A percentile compares a stretch with the other conserved stretches of the same genome.
These are phyloP conservation scores for Picus viridis DNA, from an alignment of 2,797 vertebrate species.

Conservation along the genomic window DNA sequence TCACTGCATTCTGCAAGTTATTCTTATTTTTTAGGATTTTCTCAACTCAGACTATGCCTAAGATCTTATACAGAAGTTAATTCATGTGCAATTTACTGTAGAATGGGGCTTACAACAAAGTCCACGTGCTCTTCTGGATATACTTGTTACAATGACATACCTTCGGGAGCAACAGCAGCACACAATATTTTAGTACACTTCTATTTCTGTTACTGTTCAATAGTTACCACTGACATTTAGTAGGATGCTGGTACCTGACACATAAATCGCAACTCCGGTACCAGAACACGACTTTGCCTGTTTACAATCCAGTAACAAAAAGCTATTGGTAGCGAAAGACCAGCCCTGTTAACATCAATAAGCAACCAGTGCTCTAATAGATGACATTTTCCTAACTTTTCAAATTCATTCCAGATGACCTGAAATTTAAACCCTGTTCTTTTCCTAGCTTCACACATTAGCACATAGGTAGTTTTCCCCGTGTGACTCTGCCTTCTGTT, in stretches of 20 bases:
- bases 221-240: not conserved
- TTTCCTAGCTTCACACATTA: not conserved
- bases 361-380: not conserved
- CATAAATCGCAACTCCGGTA: not conserved
- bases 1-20: not conserved
- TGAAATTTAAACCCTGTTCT: not conserved
- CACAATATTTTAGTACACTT: not conserved
- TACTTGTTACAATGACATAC: not conserved
- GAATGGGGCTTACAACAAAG: not conserved
- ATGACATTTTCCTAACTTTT: not conserved
- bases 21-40: not conserved
- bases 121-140: not conserved
- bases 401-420: not conserved
- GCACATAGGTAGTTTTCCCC: not conserved
- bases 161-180: not conserved
- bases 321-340: not conserved
- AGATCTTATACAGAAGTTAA: not conserved
- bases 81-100: not conserved
- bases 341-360: not conserved
- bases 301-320: not conserved
- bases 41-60: not conserved
- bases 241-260: not conserved
- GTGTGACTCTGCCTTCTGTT: not conserved
- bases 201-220: not conserved
- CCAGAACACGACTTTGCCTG: not conserved